These are phyloP conservation scores for Ormyrus rosae DNA, from an alignment of 2,888 invertebrate species.

Conservation along the genomic window DNA sequence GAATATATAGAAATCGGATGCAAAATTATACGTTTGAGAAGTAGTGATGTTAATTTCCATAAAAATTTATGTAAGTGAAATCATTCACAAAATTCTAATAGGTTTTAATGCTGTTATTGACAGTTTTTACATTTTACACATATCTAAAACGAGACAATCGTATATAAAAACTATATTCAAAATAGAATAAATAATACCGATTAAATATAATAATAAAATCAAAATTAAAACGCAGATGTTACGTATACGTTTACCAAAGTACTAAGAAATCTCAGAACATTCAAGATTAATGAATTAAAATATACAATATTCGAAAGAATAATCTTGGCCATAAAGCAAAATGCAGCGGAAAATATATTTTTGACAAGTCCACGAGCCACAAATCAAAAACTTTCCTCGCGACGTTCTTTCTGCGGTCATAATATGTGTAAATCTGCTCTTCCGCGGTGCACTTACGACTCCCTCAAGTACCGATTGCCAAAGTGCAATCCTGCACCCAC, in stretches of 20 bases:
- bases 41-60: no score
- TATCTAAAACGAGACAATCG: no score
- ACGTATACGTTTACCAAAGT: not conserved
- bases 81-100: no score
- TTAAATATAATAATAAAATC: no score
- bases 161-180: no score
- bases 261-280: not conserved
- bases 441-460: not conserved
- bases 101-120: no score
- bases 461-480: not conserved
- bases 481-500: not conserved
- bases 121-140: no score
- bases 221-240: no score
- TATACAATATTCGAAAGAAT: not conserved
- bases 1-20: no score
- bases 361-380: not conserved
- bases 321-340: not conserved
- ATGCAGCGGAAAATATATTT: not conserved
- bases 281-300: not conserved
- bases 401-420: constrained; percentile 8
- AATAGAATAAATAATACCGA: no score
- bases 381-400: constrained; percentile 45
- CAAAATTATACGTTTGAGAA: no score
- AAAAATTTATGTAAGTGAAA: no score
- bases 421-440: constrained; percentile 1